Conservation (phyloP, 2,113 vertebrate species). For the Paracanthobrama guichenoti region DNA sequence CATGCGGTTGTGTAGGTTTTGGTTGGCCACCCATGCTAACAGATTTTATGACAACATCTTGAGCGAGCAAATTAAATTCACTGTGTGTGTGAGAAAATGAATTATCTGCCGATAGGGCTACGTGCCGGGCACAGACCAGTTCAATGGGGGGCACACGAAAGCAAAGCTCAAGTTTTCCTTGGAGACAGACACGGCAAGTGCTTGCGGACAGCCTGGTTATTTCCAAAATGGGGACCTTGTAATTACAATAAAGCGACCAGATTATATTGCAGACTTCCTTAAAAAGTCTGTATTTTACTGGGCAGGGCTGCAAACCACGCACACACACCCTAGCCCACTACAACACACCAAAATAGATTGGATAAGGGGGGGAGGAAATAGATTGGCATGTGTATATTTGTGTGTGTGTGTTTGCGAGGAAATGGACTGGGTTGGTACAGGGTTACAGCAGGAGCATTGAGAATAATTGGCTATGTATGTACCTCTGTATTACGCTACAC, state of each 20-base stretch:
- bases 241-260: slow-evolving; percentile 81
- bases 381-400: slow-evolving; percentile 43
- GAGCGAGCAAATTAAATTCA: neutral
- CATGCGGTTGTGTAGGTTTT: slow-evolving; percentile 28
- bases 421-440: slow-evolving; percentile 17
- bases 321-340: slow-evolving; percentile 71
- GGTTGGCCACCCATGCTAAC: slow-evolving; percentile 60
- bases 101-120: neutral
- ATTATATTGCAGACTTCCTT: slow-evolving; percentile 80
- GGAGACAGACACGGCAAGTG: slow-evolving; percentile 64
- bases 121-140: neutral
- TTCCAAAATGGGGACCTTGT: slow-evolving; percentile 79
- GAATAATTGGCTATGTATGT: slow-evolving; percentile 24
- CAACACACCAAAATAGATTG: slow-evolving; percentile 78
- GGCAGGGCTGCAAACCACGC: slow-evolving; percentile 74
- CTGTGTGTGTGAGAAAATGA: slow-evolving; percentile 1
- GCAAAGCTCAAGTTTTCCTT: slow-evolving; percentile 25
- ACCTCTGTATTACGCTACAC: neutral
- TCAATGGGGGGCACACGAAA: slow-evolving; percentile 32
- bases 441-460: slow-evolving; percentile 5
- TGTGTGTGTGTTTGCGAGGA: slow-evolving; percentile 55
- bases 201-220: slow-evolving; percentile 70
- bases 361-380: slow-evolving; percentile 60
- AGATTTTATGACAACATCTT: neutral
- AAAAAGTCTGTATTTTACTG: slow-evolving; percentile 80